phyloP scores from a whole-genome alignment of 2,797 vertebrate genomes.

The Allobates femoralis region DNA sequence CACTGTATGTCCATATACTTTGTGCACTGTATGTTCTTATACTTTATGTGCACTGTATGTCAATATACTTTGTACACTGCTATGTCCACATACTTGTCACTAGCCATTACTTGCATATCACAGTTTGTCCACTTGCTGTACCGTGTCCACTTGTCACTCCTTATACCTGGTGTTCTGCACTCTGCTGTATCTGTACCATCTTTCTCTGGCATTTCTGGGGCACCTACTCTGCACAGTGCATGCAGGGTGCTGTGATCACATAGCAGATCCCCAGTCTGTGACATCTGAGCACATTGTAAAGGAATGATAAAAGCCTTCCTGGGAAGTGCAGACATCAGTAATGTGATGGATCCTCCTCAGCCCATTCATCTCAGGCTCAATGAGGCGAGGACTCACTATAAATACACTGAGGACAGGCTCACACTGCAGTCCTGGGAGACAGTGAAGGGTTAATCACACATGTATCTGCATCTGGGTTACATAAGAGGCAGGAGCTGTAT shows the following conservation, averaged over 20 bases:
- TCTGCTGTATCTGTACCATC: neutral
- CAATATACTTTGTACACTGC: neutral
- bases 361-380: slow-evolving; percentile 41
- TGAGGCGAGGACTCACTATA: slow-evolving; percentile 25
- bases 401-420: slow-evolving; percentile 23
- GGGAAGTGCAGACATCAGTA: slow-evolving; percentile 2
- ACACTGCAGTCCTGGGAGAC: neutral
- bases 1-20: too few species aligned
- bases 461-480: neutral
- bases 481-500: neutral
- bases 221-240: slow-evolving; percentile 23
- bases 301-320: neutral
- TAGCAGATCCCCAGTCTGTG: slow-evolving; percentile 17
- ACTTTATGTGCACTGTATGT: too few species aligned
- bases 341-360: slow-evolving; percentile 14
- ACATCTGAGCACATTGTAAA: slow-evolving; percentile 25
- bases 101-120: too few species aligned
- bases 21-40: too few species aligned
- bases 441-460: neutral
- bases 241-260: slow-evolving; percentile 22
- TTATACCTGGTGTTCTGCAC: neutral
- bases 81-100: neutral
- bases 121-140: too few species aligned
- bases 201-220: slow-evolving; percentile 12
- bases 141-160: too few species aligned